These are phyloP conservation scores for Alouatta palliata DNA, from an alignment of 2,113 vertebrate species.

Conservation along the genomic window DNA sequence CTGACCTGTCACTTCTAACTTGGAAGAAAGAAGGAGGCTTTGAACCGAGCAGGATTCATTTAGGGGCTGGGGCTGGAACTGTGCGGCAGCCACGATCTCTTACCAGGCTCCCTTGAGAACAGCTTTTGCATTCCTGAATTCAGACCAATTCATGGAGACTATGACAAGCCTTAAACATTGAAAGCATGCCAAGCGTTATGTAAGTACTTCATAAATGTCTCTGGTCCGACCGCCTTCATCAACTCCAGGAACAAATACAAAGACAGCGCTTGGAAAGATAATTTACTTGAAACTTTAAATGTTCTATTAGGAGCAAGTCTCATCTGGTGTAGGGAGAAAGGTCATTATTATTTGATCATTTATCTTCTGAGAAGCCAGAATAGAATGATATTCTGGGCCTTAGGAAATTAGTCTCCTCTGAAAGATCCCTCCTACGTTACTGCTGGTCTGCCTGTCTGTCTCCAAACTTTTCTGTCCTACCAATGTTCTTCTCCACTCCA, in stretches of 20 bases:
- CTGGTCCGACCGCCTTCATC: not conserved
- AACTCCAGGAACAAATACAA: not conserved
- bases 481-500: not conserved
- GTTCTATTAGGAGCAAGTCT: not conserved
- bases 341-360: not conserved
- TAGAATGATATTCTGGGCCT: not conserved
- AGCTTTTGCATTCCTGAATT: not conserved
- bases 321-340: no score
- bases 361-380: not conserved
- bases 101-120: not conserved
- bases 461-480: not conserved
- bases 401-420: not conserved
- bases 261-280: not conserved
- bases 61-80: not conserved
- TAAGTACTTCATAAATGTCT: not conserved
- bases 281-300: not conserved
- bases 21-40: not conserved
- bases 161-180: not conserved
- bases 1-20: not conserved
- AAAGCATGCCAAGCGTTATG: not conserved
- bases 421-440: not conserved
- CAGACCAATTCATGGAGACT: not conserved
- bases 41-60: not conserved
- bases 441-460: not conserved
- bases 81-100: not conserved